These are phyloP conservation scores for Esox masquinongy DNA, from an alignment of 2,797 vertebrate genomes.

Conservation along the genomic window DNA sequence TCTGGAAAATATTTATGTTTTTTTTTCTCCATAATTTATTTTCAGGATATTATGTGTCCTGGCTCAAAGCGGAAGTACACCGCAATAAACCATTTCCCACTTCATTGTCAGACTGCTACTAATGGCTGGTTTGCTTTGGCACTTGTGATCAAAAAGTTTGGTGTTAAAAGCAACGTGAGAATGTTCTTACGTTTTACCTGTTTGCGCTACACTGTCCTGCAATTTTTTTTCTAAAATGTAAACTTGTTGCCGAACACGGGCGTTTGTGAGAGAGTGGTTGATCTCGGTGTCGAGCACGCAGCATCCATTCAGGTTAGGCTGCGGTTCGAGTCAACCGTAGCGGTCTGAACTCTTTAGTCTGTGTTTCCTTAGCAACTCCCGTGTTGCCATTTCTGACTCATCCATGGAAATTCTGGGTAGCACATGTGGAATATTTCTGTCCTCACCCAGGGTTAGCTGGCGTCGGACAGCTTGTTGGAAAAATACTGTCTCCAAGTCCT, in stretches of 20 bases:
- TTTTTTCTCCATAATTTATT: constrained; percentile 38
- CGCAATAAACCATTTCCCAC: constrained; percentile 15
- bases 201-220: neutral
- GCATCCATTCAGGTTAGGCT: no score
- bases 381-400: neutral
- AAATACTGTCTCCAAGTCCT: neutral
- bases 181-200: no score
- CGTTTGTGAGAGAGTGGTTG: neutral
- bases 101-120: neutral
- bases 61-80: constrained; percentile 19
- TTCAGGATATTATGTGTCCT: constrained; percentile 47
- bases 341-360: constrained; percentile 4
- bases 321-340: no score
- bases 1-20: constrained; percentile 32
- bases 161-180: constrained; percentile 15
- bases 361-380: constrained; percentile 16
- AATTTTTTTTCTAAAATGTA: neutral
- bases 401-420: constrained; percentile 21
- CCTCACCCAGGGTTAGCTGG: neutral
- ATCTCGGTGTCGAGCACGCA: neutral
- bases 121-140: constrained; percentile 21
- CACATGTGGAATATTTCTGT: constrained; percentile 22
- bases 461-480: neutral
- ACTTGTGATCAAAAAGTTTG: neutral
- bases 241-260: constrained; percentile 11